Evolutionary conservation across 1,140 invertebrate genomes (phyloP), one percentile per base, ranked within the genome.

Genomic region (Brachionus rotundiformis): DNA sequence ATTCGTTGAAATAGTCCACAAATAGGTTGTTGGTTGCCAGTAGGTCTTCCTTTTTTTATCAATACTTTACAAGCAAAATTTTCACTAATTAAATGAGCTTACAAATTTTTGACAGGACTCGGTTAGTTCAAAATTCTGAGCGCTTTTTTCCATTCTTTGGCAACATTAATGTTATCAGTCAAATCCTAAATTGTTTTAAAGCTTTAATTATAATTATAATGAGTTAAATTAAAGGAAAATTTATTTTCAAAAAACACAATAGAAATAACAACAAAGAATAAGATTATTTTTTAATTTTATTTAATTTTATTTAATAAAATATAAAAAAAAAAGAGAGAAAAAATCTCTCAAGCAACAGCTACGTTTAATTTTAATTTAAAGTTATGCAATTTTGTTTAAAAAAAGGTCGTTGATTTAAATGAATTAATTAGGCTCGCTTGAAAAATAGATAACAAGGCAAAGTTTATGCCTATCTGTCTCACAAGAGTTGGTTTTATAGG

Each of bases 1-100:
- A 79, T 13, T 79, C 47, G 31, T 79, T 79, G 10, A 79, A 79
- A 59, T 79, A 79, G 33, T 79, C 76, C n/a, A 79, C 76, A 59
- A 79, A 79, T 3, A 79, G 47, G 19, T 33, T 63, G 36, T 79
- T 79, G 3, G 47, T 79, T 1, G 59, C 36, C 7, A 79, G 19
- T 13, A 79, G n/a, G 8, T 79, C 76, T 33, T 79, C 59, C 76
- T 79, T 13, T 39, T 33, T 54, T 6, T 19, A 19, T 1, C 4
- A 54, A 7, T 16, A 2, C 16, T 33, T 19, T 11, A 19, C 11
- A 19, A 36, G 10, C 0, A 39, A 31, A 23, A 16, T 36, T 68
- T 36, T 19, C n/a, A 7, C 7, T 19, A 29, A n/a, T 33, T 13
- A 2, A 36, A 36, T 36, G 13, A 19, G 33, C 31, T 68, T 68